Percentiles rank a stretch among this genome's conserved stretches.
Conservation (phyloP, 1,140 invertebrate species). For the Armadillidium nasatum region DNA sequence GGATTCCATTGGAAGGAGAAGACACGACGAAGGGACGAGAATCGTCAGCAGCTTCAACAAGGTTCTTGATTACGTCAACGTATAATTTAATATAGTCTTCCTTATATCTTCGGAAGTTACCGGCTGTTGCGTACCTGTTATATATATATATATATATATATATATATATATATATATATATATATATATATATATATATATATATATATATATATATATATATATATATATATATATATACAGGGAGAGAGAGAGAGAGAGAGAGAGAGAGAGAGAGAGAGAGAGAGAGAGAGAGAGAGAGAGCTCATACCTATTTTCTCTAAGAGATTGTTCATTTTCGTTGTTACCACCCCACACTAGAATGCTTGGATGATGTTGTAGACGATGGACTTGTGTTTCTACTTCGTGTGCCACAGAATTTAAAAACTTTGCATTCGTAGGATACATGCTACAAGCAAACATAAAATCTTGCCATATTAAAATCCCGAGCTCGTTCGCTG, state of each 20-base stretch:
- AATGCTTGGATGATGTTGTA: constrained; percentile 84
- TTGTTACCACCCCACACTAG: constrained; percentile 92
- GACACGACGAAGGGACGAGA: constrained; percentile 70
- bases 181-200: no score
- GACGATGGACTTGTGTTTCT: constrained; percentile 70
- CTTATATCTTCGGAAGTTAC: constrained; percentile 59
- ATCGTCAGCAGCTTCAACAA: constrained; percentile 61
- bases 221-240: no score
- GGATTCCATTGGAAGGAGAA: constrained; percentile 83
- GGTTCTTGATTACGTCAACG: constrained; percentile 65
- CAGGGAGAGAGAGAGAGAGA: no score
- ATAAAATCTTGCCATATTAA: constrained; percentile 77
- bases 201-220: no score
- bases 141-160: no score
- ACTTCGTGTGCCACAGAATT: constrained; percentile 69
- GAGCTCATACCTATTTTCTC: constrained; percentile 64
- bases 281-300: no score
- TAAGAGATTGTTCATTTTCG: constrained; percentile 89
- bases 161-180: no score
- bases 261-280: no score
- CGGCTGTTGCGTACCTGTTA: constrained; percentile 59
- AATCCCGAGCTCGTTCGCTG: constrained; percentile 71
- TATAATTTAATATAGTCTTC: constrained; percentile 83
- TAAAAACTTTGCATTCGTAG: constrained; percentile 67
- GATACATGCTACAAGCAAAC: constrained; percentile 96